Evolutionary conservation across 2,113 vertebrate species (phyloP), one percentile per base, ranked within the genome.

Genomic region (Andinoacara biseriatus): DNA sequence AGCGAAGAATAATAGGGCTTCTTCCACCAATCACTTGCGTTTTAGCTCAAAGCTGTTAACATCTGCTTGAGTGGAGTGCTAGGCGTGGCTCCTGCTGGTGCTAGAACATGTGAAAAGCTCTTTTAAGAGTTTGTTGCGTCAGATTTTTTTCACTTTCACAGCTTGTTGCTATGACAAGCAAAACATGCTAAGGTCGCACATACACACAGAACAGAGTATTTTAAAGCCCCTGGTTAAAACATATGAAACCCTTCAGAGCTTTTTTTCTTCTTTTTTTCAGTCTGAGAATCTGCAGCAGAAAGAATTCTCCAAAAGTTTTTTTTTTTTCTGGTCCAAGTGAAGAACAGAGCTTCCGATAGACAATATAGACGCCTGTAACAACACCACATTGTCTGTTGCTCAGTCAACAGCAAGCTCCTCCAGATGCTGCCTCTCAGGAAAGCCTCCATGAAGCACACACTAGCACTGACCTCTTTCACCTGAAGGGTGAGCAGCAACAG

Each of bases 401-500:
- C 81, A 67, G 76, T 69, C 80, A 83, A 67, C 62, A 65, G 72
- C 40, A 52, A 78, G 43, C 13, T 43, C 74, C 58, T 86, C 54
- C 74, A 82, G 54, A 80, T 74, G 46, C 82, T 90, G 38, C 33
- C 4, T 7, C 63, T 76, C 62, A 22, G 18, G 43, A 81, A 49
- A 58, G 7, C 18, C 40, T 78, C 46, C 72, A 33, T 24, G 52
- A 81, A 74, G 76, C 65, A 26, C 72, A 49, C 46, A 29, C 80
- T 63, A 74, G 80, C 63, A 20, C 56, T 91, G 86, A 94, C 87
- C 91, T 92, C 78, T 43, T 56, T 90, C 87, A 90, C 87, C 88
- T 81, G 62, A 22, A 85, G 80, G 74, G 78, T 35, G 86, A 90
- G 72, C 80, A 75, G 78, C 59, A 83, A 76, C 79, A 57, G 87